These are phyloP conservation scores for Athalia cordata DNA, from an alignment of 2,888 invertebrate genomes.

Conservation along the genomic window DNA sequence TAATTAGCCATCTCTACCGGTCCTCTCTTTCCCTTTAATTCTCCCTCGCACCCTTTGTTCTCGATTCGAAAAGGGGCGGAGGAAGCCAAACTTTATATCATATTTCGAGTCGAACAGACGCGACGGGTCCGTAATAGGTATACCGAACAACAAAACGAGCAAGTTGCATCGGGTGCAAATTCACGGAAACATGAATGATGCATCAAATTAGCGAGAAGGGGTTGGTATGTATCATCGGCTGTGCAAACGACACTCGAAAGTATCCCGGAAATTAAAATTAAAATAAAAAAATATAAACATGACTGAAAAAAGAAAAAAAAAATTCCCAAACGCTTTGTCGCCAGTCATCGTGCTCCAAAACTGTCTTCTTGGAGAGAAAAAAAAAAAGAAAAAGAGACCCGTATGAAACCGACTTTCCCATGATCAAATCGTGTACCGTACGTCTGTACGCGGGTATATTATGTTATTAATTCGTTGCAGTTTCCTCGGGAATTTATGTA, in stretches of 20 bases:
- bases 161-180: constrained; percentile 24
- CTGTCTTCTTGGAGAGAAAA: too few relatives aligned
- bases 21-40: constrained; percentile 11
- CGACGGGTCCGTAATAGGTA: constrained; percentile 12
- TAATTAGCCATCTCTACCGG: constrained; percentile 49
- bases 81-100: constrained; percentile 43
- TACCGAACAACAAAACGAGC: constrained; percentile 14
- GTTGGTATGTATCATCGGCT: not conserved
- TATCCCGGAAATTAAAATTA: not conserved
- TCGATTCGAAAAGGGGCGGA: not conserved
- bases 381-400: too few relatives aligned
- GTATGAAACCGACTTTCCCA: too few relatives aligned
- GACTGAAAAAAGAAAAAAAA: not conserved
- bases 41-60: constrained; percentile 12
- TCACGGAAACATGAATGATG: constrained; percentile 38
- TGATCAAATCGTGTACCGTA: too few relatives aligned
- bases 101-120: constrained; percentile 34
- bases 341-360: too few relatives aligned
- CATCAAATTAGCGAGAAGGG: constrained; percentile 37
- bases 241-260: constrained; percentile 1
- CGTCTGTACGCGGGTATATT: too few relatives aligned
- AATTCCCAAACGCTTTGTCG: too few relatives aligned
- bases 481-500: too few relatives aligned
- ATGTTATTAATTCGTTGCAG: too few relatives aligned
- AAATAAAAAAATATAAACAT: not conserved